phyloP scores from a whole-genome alignment of 2,797 vertebrate genomes.

The Ctenosaura bakeri region DNA sequence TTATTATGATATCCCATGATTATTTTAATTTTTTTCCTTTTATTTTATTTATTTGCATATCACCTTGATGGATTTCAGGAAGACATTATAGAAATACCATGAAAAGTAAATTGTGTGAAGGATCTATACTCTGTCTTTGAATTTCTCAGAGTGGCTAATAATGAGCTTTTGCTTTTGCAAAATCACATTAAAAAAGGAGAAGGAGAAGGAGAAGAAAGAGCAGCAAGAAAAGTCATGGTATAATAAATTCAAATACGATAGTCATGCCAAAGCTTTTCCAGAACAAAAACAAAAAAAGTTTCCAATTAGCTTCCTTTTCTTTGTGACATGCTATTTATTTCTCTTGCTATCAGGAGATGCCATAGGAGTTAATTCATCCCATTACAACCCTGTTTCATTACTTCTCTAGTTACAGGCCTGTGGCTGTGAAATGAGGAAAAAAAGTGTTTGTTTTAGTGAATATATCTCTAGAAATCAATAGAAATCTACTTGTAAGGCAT shows the following conservation, averaged over 20 bases:
- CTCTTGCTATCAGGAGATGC: rapidly evolving
- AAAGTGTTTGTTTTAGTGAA: neutral
- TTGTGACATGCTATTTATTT: neutral
- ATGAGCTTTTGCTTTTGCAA: neutral
- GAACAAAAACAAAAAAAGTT: neutral
- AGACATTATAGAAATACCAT: neutral
- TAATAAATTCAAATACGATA: conserved; percentile 9
- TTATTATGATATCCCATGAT: no score
- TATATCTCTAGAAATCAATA: neutral
- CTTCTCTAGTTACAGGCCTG: neutral
- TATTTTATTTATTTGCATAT: no score
- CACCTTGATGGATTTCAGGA: no score
- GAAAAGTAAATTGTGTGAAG: neutral
- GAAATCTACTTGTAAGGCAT: neutral
- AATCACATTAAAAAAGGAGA: neutral
- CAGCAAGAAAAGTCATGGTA: neutral
- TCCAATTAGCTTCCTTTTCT: conserved; percentile 5
- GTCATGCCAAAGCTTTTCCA: neutral
- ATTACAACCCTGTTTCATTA: neutral
- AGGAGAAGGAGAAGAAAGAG: conserved; percentile 4
- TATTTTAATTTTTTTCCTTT: no score
- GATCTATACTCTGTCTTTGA: neutral
- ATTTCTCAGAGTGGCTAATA: neutral
- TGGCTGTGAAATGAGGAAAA: neutral
- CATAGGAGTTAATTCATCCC: neutral